These are phyloP conservation scores for Heliothis peltigera DNA, from an alignment of 2,888 invertebrate genomes.

Conservation along the genomic window DNA sequence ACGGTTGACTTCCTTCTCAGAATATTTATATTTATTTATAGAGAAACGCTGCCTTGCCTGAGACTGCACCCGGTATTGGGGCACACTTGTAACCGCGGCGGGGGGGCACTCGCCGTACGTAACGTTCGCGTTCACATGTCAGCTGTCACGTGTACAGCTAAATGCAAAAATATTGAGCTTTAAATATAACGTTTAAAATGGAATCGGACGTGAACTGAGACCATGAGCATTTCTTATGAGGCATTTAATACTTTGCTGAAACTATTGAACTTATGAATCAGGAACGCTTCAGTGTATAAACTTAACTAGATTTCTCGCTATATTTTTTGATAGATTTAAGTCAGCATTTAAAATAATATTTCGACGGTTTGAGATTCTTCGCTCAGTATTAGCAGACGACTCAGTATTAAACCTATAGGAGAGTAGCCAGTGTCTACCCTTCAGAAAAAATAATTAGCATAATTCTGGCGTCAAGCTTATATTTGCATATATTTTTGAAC, in stretches of 20 bases:
- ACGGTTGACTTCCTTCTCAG: conserved; percentile 75
- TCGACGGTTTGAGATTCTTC: too few relatives aligned
- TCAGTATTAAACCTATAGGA: too few relatives aligned
- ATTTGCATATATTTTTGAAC: background rate
- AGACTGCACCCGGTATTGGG: conserved; percentile 70
- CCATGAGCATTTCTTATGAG: background rate
- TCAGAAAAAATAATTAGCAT: too few relatives aligned
- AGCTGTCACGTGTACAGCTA: conserved; percentile 12
- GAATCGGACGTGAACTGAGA: background rate
- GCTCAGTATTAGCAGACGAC: too few relatives aligned
- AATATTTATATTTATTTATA: conserved; percentile 66
- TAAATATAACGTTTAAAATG: background rate
- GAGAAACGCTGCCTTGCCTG: conserved; percentile 79
- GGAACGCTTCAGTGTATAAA: too few relatives aligned
- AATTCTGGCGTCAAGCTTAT: background rate
- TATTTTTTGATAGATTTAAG: too few relatives aligned
- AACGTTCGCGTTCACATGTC: conserved; percentile 38
- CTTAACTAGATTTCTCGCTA: too few relatives aligned
- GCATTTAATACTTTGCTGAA: background rate
- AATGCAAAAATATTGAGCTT: background rate
- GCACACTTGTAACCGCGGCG: conserved; percentile 55
- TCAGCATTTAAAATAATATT: too few relatives aligned
- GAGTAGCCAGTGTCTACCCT: too few relatives aligned
- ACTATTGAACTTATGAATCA: too few relatives aligned
- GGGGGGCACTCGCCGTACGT: conserved; percentile 60